Evolutionary conservation across 2,888 invertebrate species (phyloP), one percentile per base, ranked within the genome.

Genomic region (Dicyrtomina minuta): DNA sequence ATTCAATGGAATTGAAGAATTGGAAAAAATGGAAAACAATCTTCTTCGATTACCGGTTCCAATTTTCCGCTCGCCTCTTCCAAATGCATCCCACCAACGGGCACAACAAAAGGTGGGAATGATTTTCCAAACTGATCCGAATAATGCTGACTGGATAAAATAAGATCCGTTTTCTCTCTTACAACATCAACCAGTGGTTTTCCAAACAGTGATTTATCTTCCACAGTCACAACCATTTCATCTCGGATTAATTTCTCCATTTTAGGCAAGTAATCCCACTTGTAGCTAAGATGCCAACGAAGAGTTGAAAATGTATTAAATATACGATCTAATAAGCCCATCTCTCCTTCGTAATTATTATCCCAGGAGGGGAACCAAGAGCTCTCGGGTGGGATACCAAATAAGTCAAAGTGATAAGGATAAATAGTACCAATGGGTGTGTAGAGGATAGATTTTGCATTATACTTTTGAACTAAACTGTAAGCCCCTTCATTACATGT

Each of bases 341-440:
- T 67, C 4, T 58, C 59, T 2, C 59, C 60, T 10, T 67, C 51
- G 60, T 60, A 62, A 13, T 26, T 62, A n/a, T 26, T 24, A 15
- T 67, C 67, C 17, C 59, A 49, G n/a, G 58, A 22, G 5, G 67
- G 67, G 6, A 67, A 46, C 67, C 67, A 67, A 6, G 58, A 58
- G 22, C 46, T 51, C 41, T 67, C 67, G 1, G 59, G 5, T n/a
- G 60, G 51, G n/a, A 67, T 17, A n/a, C 67, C 67, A n/a, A 67
- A 67, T 3, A 60, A 13, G 6, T 67, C 59, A 6, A 39, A 15
- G 51, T 67, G 60, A 33, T 26, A 61, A 1, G 41, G 60, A 20
- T 39, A 39, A 2, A 41, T 51, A 2, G n/a, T 20, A 20, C 22
- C 20, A 20, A 39, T 5, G 33, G 59, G n/a, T 8, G 6, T 33